Conservation (phyloP, 2,888 invertebrate genomes). For the Caenorhabditis zanzibari region DNA sequence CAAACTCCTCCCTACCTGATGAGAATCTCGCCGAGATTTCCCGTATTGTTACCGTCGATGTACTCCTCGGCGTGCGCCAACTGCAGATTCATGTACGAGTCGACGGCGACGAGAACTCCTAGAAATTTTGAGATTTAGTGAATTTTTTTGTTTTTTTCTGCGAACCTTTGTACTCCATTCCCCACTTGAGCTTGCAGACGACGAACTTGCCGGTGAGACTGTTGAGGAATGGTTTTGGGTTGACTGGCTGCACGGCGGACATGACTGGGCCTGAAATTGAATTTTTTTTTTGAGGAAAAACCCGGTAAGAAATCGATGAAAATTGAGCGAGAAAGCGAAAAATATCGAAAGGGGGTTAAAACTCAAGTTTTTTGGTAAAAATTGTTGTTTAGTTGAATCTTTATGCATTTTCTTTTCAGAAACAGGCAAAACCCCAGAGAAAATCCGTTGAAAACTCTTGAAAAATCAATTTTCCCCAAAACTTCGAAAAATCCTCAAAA, state of each 20-base stretch:
- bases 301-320: neutral
- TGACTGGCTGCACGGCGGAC: conserved; percentile 88
- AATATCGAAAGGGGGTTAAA: neutral
- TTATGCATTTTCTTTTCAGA: too few species aligned
- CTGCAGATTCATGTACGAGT: conserved; percentile 98
- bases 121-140: conserved; percentile 43
- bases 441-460: neutral
- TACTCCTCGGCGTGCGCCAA: conserved; percentile 98
- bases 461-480: neutral
- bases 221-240: conserved; percentile 99
- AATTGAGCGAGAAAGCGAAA: neutral
- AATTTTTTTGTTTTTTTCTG: neutral
- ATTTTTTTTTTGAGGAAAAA: neutral
- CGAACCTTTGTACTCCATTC: conserved; percentile 94
- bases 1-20: conserved; percentile 87
- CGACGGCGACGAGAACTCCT: conserved; percentile 96
- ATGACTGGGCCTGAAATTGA: conserved; percentile 38
- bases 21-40: conserved; percentile 96
- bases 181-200: conserved; percentile 98
- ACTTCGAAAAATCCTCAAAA: neutral
- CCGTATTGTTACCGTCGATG: conserved; percentile 93
- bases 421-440: neutral
- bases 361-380: too few species aligned
- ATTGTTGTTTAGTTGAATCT: too few species aligned
- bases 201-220: conserved; percentile 98